These are phyloP conservation scores for Anabas testudineus DNA, from an alignment of 2,797 vertebrate genomes.

Conservation along the genomic window DNA sequence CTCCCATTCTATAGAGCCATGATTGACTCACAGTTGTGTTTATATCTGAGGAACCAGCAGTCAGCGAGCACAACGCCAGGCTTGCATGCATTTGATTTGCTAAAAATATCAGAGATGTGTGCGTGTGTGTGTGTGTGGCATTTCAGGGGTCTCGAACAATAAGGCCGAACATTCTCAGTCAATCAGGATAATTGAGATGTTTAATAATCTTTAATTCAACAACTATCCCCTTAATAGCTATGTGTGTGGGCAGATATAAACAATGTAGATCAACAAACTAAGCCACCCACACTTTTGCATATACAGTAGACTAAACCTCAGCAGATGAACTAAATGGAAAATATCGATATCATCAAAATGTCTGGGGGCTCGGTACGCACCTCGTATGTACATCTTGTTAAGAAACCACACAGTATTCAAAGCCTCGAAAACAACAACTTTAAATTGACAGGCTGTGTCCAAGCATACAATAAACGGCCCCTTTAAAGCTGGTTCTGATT, in stretches of 20 bases:
- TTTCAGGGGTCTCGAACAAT: conserved; percentile 6
- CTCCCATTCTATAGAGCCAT: not conserved
- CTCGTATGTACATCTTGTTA: conserved; percentile 43
- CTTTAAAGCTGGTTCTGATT: conserved; percentile 82
- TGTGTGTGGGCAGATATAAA: conserved; percentile 62
- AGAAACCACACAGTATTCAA: conserved; percentile 60
- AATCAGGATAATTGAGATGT: conserved; percentile 53
- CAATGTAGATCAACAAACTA: conserved; percentile 61
- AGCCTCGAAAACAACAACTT: conserved; percentile 70
- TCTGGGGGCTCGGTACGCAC: conserved; percentile 48
- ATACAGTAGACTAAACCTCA: conserved; percentile 47
- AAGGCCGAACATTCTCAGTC: conserved; percentile 34
- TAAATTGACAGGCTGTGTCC: conserved; percentile 75
- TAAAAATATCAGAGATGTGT: conserved; percentile 11
- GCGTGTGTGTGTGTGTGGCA: too few relatives aligned
- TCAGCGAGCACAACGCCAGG: not conserved
- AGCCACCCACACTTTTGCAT: conserved; percentile 53
- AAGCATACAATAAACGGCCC: conserved; percentile 67
- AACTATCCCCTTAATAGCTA: conserved; percentile 34
- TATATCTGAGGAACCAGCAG: not conserved
- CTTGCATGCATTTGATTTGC: not conserved
- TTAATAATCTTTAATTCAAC: conserved; percentile 63
- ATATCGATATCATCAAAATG: conserved; percentile 65
- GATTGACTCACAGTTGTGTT: conserved; percentile 1
- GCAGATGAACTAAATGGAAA: conserved; percentile 64